Percentiles rank a stretch among this genome's conserved stretches.
Conservation (phyloP, 2,113 vertebrate species). For the Gorsachius goisagi region DNA sequence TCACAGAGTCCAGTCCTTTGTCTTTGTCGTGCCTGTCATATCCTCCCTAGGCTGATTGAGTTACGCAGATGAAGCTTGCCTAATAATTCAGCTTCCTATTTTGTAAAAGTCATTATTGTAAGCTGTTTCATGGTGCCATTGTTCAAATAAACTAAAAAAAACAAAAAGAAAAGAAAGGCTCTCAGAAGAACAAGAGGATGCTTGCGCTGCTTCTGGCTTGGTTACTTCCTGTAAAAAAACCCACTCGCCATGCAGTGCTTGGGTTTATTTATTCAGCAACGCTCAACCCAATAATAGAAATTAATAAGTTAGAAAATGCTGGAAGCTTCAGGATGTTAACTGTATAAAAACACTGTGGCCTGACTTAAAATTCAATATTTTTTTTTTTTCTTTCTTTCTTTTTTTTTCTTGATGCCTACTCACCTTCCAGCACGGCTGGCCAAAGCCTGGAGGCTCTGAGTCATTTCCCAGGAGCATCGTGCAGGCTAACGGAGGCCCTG, state of each 20-base stretch:
- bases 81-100: constrained; percentile 66
- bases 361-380: background rate
- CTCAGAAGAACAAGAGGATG: constrained; percentile 39
- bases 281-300: background rate
- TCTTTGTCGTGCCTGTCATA: constrained; percentile 27
- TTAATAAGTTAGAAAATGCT: background rate
- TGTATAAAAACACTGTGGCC: background rate
- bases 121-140: constrained; percentile 38
- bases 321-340: background rate
- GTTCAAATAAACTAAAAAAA: constrained; percentile 13
- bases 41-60: constrained; percentile 46
- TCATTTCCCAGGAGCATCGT: background rate
- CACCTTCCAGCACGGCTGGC: background rate
- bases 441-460: rapidly evolving
- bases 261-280: background rate
- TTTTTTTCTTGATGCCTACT: background rate
- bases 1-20: constrained; percentile 33
- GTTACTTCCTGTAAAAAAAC: constrained; percentile 13
- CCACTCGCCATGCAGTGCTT: background rate
- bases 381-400: background rate
- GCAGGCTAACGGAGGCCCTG: background rate
- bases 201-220: constrained; percentile 22
- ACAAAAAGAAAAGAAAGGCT: background rate
- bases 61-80: constrained; percentile 48
- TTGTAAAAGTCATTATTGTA: constrained; percentile 62